Evolutionary conservation across 2,113 vertebrate genomes (phyloP).

Genomic region (Macaca mulatta): DNA sequence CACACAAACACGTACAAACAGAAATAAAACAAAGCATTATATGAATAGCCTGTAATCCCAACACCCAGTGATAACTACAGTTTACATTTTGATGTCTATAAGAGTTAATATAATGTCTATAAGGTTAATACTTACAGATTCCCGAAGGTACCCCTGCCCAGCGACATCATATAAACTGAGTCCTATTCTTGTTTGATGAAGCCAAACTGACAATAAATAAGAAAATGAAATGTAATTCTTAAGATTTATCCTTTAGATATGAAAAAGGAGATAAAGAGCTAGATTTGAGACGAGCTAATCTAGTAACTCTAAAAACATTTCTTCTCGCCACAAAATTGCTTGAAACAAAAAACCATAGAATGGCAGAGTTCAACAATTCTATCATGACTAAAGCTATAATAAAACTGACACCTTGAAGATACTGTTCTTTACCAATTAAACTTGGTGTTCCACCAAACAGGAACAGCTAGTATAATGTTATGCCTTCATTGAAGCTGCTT

Average conservation of each 20-base stretch:
- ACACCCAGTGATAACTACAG: neutral
- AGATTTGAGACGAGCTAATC: neutral
- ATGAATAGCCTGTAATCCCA: neutral
- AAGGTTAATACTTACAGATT: slow-evolving; percentile 90
- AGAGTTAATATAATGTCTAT: too few species aligned
- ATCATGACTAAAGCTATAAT: neutral
- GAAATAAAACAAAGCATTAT: neutral
- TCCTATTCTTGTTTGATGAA: slow-evolving; percentile 98
- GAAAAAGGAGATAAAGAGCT: neutral
- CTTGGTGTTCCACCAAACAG: neutral
- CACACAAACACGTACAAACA: neutral
- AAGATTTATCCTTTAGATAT: neutral
- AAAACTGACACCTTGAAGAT: neutral
- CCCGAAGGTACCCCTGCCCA: slow-evolving; percentile 97
- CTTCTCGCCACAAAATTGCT: slow-evolving; percentile 1
- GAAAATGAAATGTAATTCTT: slow-evolving; percentile 54
- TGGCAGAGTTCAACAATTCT: neutral
- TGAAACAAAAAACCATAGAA: neutral
- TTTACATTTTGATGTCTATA: neutral
- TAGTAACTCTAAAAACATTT: neutral
- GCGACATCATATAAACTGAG: slow-evolving; percentile 98
- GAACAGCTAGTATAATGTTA: neutral
- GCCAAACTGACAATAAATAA: slow-evolving; percentile 82
- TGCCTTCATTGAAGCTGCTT: slow-evolving; percentile 21
- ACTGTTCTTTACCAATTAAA: neutral